A percentile compares a stretch with the other conserved stretches of the same genome.
These are phyloP conservation scores for Riptortus pedestris DNA, from an alignment of 1,140 invertebrate species.

Conservation along the genomic window DNA sequence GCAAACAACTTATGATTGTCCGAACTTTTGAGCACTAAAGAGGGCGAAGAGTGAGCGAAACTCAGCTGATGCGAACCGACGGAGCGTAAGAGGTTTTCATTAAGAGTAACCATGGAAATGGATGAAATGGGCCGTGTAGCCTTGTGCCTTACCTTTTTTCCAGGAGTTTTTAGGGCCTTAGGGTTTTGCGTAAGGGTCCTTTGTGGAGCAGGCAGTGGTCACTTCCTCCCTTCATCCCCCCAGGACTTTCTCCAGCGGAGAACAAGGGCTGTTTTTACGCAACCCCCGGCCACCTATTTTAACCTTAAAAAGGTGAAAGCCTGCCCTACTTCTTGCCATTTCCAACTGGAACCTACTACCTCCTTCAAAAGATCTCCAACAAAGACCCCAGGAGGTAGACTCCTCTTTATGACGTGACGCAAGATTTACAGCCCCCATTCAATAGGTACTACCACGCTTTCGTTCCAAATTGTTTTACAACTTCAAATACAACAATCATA, in stretches of 20 bases:
- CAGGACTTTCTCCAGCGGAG: not conserved
- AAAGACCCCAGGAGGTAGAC: too few relatives aligned
- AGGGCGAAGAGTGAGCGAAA: too few relatives aligned
- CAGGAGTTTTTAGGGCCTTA: not conserved
- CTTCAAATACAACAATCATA: too few relatives aligned
- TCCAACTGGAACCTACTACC: too few relatives aligned
- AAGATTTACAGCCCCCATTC: too few relatives aligned
- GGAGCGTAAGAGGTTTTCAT: not conserved
- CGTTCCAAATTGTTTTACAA: too few relatives aligned
- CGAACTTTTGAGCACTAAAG: not conserved
- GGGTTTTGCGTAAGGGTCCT: conserved; percentile 12
- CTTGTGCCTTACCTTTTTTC: not conserved
- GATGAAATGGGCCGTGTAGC: not conserved
- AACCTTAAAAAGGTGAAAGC: not conserved
- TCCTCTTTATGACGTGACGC: too few relatives aligned
- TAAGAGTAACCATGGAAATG: not conserved
- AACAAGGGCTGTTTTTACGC: not conserved
- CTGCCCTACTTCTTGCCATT: not conserved
- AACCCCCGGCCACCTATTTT: not conserved
- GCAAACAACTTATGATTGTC: not conserved
- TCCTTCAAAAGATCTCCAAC: too few relatives aligned
- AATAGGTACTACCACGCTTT: too few relatives aligned
- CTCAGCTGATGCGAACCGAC: not conserved
- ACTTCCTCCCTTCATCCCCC: not conserved
- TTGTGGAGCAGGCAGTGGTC: not conserved